A percentile compares a stretch with the other conserved stretches of the same genome.
phyloP scores from a whole-genome alignment of 2,797 vertebrate genomes.

The Danio kyathit region DNA sequence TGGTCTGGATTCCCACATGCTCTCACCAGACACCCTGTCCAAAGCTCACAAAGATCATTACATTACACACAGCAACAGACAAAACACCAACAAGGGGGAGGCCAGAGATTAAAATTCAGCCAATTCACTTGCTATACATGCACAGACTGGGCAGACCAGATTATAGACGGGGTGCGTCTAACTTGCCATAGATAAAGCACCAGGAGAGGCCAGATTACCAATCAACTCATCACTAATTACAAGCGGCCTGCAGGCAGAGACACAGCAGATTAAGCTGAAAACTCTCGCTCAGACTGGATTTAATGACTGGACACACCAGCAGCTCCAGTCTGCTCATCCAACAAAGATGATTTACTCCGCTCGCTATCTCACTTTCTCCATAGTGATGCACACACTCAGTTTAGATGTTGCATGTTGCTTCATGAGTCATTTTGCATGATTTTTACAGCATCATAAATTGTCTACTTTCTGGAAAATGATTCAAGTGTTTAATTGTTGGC shows the following conservation, averaged over 20 bases:
- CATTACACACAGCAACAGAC: conserved; percentile 35
- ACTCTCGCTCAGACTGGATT: conserved; percentile 36
- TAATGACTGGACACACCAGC: conserved; percentile 47
- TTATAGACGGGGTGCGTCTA: conserved; percentile 54
- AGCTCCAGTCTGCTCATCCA: conserved; percentile 20
- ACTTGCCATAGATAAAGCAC: conserved; percentile 56
- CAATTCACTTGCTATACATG: conserved; percentile 32
- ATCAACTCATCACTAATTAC: conserved; percentile 64
- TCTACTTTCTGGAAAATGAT: background rate
- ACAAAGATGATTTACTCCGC: conserved; percentile 33
- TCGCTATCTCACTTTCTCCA: conserved; percentile 23
- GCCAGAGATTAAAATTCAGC: conserved; percentile 51
- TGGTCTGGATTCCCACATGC: conserved; percentile 64
- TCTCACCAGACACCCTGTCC: background rate
- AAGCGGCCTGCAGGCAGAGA: conserved; percentile 33
- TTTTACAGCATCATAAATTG: conserved; percentile 7
- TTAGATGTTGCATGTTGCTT: background rate
- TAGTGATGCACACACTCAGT: conserved; percentile 1
- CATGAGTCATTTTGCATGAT: background rate
- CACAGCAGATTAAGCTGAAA: conserved; percentile 48
- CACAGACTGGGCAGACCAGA: conserved; percentile 35
- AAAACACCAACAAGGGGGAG: conserved; percentile 32
- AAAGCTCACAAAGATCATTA: conserved; percentile 34
- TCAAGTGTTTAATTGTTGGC: background rate
- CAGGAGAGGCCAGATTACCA: conserved; percentile 59